Percentiles rank a stretch among this genome's conserved stretches.
These are phyloP conservation scores for Tachina fera DNA, from an alignment of 2,888 invertebrate species.

Conservation along the genomic window DNA sequence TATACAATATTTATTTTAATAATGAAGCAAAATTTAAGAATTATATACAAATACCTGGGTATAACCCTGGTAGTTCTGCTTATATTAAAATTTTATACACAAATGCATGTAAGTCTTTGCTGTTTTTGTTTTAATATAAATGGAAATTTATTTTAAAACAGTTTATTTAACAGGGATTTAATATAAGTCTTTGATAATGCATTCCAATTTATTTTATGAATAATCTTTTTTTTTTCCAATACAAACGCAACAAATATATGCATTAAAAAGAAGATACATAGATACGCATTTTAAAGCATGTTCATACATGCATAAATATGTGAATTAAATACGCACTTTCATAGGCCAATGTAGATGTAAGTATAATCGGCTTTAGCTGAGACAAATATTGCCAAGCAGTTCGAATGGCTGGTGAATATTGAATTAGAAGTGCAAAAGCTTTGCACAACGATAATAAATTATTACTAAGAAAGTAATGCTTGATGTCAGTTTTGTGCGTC, in stretches of 20 bases:
- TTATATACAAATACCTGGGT: too few relatives aligned
- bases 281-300: not conserved
- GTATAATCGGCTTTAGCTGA: not conserved
- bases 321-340: not conserved
- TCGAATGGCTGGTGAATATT: not conserved
- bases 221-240: constrained; percentile 20
- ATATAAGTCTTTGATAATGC: constrained; percentile 57
- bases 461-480: too few relatives aligned
- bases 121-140: constrained; percentile 14
- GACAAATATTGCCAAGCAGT: not conserved
- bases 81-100: too few relatives aligned
- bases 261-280: too few relatives aligned
- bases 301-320: not conserved
- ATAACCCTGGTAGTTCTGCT: too few relatives aligned
- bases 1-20: too few relatives aligned
- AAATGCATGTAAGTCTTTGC: too few relatives aligned
- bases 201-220: constrained; percentile 65
- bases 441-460: too few relatives aligned
- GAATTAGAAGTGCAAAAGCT: too few relatives aligned
- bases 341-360: not conserved
- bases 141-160: constrained; percentile 41
- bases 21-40: too few relatives aligned
- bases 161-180: constrained; percentile 50
- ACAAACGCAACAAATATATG: not conserved
- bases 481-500: too few relatives aligned